Base-by-base conservation (phyloP, 2,888 invertebrate species). In the Drosophila nr. medialis region DNA sequence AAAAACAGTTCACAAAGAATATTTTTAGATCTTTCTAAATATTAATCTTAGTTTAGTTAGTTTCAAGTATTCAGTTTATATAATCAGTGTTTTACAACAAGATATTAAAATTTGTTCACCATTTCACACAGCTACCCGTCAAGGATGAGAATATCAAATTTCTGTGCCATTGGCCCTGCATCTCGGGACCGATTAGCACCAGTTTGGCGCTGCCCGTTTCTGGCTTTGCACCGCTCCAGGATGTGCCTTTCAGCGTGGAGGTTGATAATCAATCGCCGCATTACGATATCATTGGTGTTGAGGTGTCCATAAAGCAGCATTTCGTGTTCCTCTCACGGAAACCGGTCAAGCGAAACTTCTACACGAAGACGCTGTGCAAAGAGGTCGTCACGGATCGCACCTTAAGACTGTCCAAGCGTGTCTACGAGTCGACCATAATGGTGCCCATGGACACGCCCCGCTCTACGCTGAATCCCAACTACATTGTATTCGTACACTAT, bases 211-310 rank as follows among this genome's bases (percentile, higher is more conserved):
- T 96, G n/a, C 96, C 96, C 0, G 95, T 95, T 40, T 94, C 94
- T 2, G 96, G 96, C 5, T 96, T 95, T 91, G 95, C 96, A 50
- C 95, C 96, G 0, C 96, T 96, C 0, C 96, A 97, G 92, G 93
- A 94, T 51, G 95, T 97, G 75, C 95, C 95, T 0, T 93, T 96
- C 21, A 94, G 94, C 53, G 93, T 96, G 18, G 95, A 96, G 88
- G 93, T 96, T 50, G 96, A 96, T 81, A 97, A 97, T 92, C 91
- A 91, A 56, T 91, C 91, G 53, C 91, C 92, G 7, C 91, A 91
- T 63, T 91, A 91, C 56, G 91, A 91, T 62, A 82, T 91, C 29
- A 76, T 77, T 34, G 85, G 84, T 42, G 63, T 91, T n/a, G 91
- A 91, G 73, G 91, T 88, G 5, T 77, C 89, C 13, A 81, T 91